A percentile compares a stretch with the other conserved stretches of the same genome.
These are phyloP conservation scores for Camptogramma bilineatum DNA, from an alignment of 2,888 invertebrate genomes.

Conservation along the genomic window DNA sequence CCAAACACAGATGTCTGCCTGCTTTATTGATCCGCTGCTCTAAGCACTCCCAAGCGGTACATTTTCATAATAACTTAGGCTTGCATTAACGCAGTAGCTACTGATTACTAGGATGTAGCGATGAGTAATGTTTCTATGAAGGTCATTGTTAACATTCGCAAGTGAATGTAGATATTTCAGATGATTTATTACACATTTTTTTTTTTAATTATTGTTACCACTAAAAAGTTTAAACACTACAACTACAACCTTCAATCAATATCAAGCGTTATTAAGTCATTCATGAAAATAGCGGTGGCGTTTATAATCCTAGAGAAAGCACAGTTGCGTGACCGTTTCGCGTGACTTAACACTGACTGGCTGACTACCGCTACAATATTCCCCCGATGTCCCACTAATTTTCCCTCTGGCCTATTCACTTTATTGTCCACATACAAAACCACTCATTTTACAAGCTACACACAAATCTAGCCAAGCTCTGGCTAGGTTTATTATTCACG, in stretches of 20 bases:
- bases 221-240: background rate
- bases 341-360: conserved; percentile 66
- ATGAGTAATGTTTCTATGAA: conserved; percentile 41
- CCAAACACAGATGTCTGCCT: conserved; percentile 61
- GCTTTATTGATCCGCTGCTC: conserved; percentile 78
- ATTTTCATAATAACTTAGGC: conserved; percentile 26
- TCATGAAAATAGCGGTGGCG: conserved; percentile 55
- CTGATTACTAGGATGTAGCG: conserved; percentile 29
- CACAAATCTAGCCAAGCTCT: conserved; percentile 38
- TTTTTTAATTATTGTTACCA: background rate
- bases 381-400: conserved; percentile 63
- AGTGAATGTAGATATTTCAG: conserved; percentile 19
- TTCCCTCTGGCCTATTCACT: conserved; percentile 65
- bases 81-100: conserved; percentile 7
- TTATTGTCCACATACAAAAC: conserved; percentile 47
- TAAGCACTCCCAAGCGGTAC: conserved; percentile 52
- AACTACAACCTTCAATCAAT: conserved; percentile 15
- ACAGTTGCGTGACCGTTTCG: conserved; percentile 72
- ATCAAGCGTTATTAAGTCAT: conserved; percentile 55
- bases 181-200: background rate
- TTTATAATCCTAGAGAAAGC: conserved; percentile 68
- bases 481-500: conserved; percentile 17
- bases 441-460: conserved; percentile 47
- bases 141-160: conserved; percentile 24
- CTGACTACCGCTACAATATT: conserved; percentile 57